These are phyloP conservation scores for Parazoanthus swiftii DNA, from an alignment of 92 coral and sea anemone genomes.

Conservation along the genomic window DNA sequence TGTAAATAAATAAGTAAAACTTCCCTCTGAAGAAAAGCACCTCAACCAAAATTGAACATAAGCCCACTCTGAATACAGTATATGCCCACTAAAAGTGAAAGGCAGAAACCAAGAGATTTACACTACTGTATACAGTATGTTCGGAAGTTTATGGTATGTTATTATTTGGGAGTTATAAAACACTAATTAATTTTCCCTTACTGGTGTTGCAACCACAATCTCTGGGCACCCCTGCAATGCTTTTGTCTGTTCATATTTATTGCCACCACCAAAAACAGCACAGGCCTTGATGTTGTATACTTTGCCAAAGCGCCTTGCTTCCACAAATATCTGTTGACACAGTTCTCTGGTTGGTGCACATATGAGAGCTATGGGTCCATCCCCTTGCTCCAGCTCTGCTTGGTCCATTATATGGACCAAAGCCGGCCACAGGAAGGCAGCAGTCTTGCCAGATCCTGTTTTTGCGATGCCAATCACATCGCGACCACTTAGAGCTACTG, in stretches of 20 bases:
- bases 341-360: constrained; percentile 99
- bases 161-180: neutral
- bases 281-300: constrained; percentile 92
- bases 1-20: no score
- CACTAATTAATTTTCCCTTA: constrained; percentile 43
- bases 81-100: no score
- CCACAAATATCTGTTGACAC: constrained; percentile 93
- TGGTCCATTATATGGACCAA: constrained; percentile 97
- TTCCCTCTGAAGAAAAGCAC: no score
- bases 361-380: constrained; percentile 96
- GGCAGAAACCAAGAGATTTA: no score
- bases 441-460: constrained; percentile 99
- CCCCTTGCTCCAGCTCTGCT: constrained; percentile 88
- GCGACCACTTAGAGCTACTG: constrained; percentile 96
- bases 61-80: no score
- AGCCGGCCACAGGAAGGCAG: constrained; percentile 99
- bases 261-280: constrained; percentile 99
- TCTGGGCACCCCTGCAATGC: constrained; percentile 96
- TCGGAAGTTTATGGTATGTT: no score
- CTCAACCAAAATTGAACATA: no score
- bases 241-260: constrained; percentile 94
- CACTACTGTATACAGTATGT: no score
- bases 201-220: constrained; percentile 99
- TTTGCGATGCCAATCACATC: constrained; percentile 98
- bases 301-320: constrained; percentile 93